Evolutionary conservation across 2,888 invertebrate species (phyloP), one percentile per base, ranked within the genome.

Genomic region (Osedax frankpressi): DNA sequence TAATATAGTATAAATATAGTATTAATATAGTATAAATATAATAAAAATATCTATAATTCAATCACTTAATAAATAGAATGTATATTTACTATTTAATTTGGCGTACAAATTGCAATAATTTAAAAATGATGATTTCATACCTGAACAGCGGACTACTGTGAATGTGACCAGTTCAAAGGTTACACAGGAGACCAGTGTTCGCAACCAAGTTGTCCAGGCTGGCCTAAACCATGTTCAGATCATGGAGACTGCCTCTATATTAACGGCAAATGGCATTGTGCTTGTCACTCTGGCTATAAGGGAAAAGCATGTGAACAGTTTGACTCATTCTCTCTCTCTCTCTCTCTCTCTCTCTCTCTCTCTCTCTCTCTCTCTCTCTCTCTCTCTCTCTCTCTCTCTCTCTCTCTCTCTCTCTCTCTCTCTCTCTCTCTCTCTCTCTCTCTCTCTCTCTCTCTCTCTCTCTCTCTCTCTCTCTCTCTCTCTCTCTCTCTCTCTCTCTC

Each of bases 181-280:
- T 80, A 73, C 73, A 78, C 78, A 44, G 80, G 80, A 1, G 76
- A 72, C 1, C 74, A 73, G 30, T 80, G 80, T 76, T 75, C 78
- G 11, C 26, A 74, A n/a, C 77, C 74, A 11, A 77, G 77, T 1
- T 80, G 80, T 72, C 79, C 80, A 6, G 80, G 80, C 3, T 80
- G 80, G 79, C 80, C 80, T 6, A 62, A 75, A 29, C 75, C 77
- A 72, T 80, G 80, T 73, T 77, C 75, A 63, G 78, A 76, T 28
- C 78, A 78, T 62, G 79, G 79, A 1, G 69, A 75, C 0, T 79
- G 79, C 74, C 28, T 28, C 11, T 44, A 44, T 19, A 44, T 44
- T 19, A 19, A 19, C 11, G 44, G 44, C 11, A 19, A 77, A 78
- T 26, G 65, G 74, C 30, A 73, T n/a, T 80, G 80, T 71, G 68